Percentiles rank a stretch among this genome's conserved stretches.
Conservation (phyloP, 2,113 vertebrate species). For the Zosterops lateralis region DNA sequence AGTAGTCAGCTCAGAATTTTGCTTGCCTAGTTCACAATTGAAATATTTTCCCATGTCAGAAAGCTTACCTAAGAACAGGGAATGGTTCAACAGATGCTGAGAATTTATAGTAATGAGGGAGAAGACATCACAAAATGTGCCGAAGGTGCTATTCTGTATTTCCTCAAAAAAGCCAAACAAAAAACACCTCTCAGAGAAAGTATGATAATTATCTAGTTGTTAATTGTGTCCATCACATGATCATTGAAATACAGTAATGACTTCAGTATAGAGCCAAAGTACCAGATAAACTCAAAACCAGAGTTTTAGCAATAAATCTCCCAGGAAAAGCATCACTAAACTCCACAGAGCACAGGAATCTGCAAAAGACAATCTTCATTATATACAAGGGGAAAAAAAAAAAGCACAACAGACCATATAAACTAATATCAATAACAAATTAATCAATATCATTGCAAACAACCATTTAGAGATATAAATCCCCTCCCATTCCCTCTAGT, state of each 20-base stretch:
- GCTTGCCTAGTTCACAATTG: not conserved
- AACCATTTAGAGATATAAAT: not conserved
- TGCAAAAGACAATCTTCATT: not conserved
- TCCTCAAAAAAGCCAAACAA: not conserved
- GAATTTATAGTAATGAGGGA: not conserved
- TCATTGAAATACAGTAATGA: not conserved
- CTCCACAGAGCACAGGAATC: not conserved
- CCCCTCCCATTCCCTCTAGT: not conserved
- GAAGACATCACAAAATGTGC: not conserved
- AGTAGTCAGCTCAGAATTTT: not conserved
- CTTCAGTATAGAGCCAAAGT: not conserved
- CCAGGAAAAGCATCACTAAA: not conserved
- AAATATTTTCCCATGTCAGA: not conserved
- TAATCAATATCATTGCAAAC: not conserved
- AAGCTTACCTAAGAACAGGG: not conserved
- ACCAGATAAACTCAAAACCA: not conserved
- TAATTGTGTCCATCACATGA: not conserved
- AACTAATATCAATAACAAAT: not conserved
- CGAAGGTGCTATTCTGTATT: not conserved
- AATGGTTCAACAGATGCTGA: not conserved
- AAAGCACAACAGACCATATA: not conserved
- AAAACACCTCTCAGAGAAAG: not conserved
- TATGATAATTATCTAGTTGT: not conserved
- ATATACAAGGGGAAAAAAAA: no score
- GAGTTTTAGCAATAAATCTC: not conserved